Evolutionary conservation across 1,140 invertebrate genomes (phyloP).

Genomic region (Samia ricini): DNA sequence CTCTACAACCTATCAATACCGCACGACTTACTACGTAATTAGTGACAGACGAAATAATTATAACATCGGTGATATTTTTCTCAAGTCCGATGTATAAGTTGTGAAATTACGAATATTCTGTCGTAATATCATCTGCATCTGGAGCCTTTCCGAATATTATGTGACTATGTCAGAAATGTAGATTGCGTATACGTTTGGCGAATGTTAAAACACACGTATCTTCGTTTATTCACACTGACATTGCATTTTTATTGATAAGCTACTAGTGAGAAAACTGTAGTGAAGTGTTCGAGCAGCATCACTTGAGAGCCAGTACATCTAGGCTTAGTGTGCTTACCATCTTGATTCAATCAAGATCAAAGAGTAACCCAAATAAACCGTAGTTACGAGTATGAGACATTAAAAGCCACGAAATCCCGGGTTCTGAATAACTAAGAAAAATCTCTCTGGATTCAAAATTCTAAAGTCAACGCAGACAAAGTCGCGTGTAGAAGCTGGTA

Average conservation of each 20-base stretch:
- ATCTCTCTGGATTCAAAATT: too few relatives aligned
- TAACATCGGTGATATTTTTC: conserved; percentile 3
- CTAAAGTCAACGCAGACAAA: too few relatives aligned
- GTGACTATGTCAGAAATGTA: not conserved
- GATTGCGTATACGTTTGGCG: not conserved
- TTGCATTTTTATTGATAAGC: not conserved
- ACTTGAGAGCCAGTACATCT: too few relatives aligned
- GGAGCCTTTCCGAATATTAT: not conserved
- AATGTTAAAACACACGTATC: not conserved
- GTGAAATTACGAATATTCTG: not conserved
- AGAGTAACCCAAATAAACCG: too few relatives aligned
- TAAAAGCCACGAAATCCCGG: too few relatives aligned
- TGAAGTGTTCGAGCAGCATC: too few relatives aligned
- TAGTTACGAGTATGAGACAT: too few relatives aligned
- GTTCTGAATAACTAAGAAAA: too few relatives aligned
- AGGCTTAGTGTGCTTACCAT: too few relatives aligned
- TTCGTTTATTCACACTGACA: not conserved
- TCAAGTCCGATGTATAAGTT: not conserved
- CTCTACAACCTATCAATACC: conserved; percentile 12
- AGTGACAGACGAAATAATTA: conserved; percentile 29
- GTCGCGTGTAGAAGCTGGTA: too few relatives aligned
- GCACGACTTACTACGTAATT: conserved; percentile 23
- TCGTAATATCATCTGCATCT: not conserved
- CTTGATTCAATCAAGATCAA: too few relatives aligned
- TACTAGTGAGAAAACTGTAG: too few relatives aligned